Percentiles rank a stretch among this genome's conserved stretches.
phyloP scores from a whole-genome alignment of 2,888 invertebrate genomes.

The Ypsolopha scabrella region DNA sequence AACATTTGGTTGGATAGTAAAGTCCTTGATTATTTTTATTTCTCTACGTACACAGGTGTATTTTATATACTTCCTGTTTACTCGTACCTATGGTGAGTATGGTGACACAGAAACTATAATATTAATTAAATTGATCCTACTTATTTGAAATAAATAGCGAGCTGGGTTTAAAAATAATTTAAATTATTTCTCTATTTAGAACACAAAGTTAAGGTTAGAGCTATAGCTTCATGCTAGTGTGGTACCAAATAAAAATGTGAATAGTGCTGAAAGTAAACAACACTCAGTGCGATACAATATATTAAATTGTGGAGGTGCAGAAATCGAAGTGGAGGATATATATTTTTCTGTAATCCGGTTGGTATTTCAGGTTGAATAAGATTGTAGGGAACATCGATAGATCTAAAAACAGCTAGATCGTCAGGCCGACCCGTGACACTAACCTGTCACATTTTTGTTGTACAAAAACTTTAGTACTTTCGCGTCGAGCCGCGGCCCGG shows the following conservation, averaged over 20 bases:
- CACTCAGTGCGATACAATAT: slow-evolving; percentile 55
- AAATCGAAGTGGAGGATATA: slow-evolving; percentile 28
- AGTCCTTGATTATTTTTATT: no score
- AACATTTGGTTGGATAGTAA: no score
- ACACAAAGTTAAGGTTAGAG: slow-evolving; percentile 2
- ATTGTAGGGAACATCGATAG: slow-evolving; percentile 46
- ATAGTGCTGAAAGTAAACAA: slow-evolving; percentile 46
- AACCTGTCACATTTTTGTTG: slow-evolving; percentile 67
- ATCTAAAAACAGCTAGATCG: slow-evolving; percentile 25
- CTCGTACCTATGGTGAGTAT: no score
- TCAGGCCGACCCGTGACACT: slow-evolving; percentile 58
- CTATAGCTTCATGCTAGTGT: slow-evolving; percentile 39
- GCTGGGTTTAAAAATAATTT: neutral
- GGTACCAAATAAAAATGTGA: slow-evolving; percentile 21
- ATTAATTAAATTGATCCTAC: neutral
- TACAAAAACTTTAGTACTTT: slow-evolving; percentile 69
- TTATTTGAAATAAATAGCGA: neutral
- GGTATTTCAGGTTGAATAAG: slow-evolving; percentile 7
- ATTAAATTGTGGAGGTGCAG: slow-evolving; percentile 49
- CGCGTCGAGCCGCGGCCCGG: slow-evolving; percentile 85
- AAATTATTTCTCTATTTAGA: slow-evolving; percentile 1
- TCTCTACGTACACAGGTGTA: no score
- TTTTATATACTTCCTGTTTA: no score
- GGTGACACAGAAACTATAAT: neutral
- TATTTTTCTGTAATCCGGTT: neutral